A percentile compares a stretch with the other conserved stretches of the same genome.
Conservation (phyloP, 2,113 vertebrate genomes). For the Bucco capensis region DNA sequence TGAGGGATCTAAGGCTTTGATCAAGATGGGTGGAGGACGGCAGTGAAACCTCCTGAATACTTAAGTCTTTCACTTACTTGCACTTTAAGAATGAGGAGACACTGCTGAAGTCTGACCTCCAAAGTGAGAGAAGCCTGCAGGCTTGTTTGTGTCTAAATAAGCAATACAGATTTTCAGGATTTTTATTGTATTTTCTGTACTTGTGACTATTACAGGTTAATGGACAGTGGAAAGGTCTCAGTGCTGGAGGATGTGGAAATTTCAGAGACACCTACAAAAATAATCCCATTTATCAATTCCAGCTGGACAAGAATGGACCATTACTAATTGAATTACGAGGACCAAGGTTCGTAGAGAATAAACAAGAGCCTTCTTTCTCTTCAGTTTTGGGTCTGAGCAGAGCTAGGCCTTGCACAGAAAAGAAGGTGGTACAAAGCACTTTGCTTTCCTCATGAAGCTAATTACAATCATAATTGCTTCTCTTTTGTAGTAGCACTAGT, state of each 20-base stretch:
- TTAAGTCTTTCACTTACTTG: not conserved
- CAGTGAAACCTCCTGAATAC: not conserved
- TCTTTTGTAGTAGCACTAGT: not conserved
- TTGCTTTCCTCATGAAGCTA: not conserved
- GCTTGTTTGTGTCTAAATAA: not conserved
- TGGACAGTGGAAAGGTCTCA: slow-evolving; percentile 92
- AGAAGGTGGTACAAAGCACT: not conserved
- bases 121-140: not conserved
- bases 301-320: slow-evolving; percentile 87
- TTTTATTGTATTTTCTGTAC: not conserved
- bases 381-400: not conserved
- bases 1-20: not conserved
- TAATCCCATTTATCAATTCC: slow-evolving; percentile 94
- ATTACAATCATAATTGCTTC: not conserved
- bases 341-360: slow-evolving; percentile 83
- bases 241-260: slow-evolving; percentile 94
- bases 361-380: not conserved
- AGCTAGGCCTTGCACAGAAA: not conserved
- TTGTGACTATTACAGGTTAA: slow-evolving; percentile 78
- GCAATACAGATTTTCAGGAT: not conserved
- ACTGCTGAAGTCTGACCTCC: not conserved
- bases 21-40: fast-evolving
- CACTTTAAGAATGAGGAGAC: not conserved
- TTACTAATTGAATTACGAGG: slow-evolving; percentile 92
- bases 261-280: slow-evolving; percentile 92